Conservation (phyloP, 1,140 invertebrate species). For the Drosophila lacteicornis region DNA sequence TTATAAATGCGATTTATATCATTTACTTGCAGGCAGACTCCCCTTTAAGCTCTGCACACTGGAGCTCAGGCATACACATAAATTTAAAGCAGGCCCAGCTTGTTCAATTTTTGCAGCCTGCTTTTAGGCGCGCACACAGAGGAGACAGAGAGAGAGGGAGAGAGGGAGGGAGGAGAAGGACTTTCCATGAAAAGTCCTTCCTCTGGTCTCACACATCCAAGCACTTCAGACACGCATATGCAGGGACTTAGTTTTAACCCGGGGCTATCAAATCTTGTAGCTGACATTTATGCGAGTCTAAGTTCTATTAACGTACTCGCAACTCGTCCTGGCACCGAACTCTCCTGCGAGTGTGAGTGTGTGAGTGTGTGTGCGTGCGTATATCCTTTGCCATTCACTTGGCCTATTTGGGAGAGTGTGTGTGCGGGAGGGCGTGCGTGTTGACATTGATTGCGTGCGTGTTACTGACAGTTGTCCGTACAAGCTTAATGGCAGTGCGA, state of each 20-base stretch:
- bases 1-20: slow-evolving; percentile 8
- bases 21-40: neutral
- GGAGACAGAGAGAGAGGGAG: neutral
- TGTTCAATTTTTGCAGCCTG: slow-evolving; percentile 36
- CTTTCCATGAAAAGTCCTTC: slow-evolving; percentile 6
- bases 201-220: slow-evolving; percentile 15
- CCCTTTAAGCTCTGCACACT: slow-evolving; percentile 5
- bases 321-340: slow-evolving; percentile 29
- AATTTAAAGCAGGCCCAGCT: slow-evolving; percentile 37
- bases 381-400: slow-evolving; percentile 33
- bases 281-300: slow-evolving; percentile 80
- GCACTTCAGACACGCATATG: slow-evolving; percentile 64
- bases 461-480: slow-evolving; percentile 73
- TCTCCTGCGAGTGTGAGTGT: slow-evolving; percentile 2
- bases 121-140: slow-evolving; percentile 18
- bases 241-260: slow-evolving; percentile 72
- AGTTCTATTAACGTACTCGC: slow-evolving; percentile 62
- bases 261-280: slow-evolving; percentile 76
- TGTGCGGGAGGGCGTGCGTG: slow-evolving; percentile 50
- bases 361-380: slow-evolving; percentile 10
- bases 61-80: slow-evolving; percentile 14
- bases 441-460: slow-evolving; percentile 66
- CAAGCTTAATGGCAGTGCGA: slow-evolving; percentile 77
- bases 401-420: slow-evolving; percentile 14
- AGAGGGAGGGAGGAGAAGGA: neutral